Conservation (phyloP, 1,140 invertebrate species). For the Watersipora subatra region DNA sequence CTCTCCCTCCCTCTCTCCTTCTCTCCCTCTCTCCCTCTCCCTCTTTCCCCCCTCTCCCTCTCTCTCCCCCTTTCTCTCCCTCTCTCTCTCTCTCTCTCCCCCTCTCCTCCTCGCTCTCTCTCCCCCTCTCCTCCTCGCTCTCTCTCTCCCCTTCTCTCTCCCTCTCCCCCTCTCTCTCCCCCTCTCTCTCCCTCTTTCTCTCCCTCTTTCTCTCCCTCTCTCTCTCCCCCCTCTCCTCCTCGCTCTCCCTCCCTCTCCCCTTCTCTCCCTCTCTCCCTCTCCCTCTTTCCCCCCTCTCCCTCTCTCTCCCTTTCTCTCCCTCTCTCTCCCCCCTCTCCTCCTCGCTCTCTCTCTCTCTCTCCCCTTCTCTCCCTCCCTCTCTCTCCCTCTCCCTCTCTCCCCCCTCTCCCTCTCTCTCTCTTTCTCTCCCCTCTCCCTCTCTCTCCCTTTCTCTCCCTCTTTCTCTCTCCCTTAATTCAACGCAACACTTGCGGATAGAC, state of each 20-base stretch:
- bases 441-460: neutral
- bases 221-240: no score
- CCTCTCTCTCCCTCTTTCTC: conserved; percentile 1
- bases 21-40: no score
- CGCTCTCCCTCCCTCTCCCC: neutral
- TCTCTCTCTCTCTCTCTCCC: neutral
- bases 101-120: no score
- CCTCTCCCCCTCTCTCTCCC: neutral
- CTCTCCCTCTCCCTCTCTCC: no score
- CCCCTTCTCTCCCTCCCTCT: no score
- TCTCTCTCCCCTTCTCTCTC: no score
- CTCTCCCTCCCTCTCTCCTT: no score
- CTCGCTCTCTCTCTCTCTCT: no score
- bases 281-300: neutral
- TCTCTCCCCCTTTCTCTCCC: conserved; percentile 1
- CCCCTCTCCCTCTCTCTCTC: no score
- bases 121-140: no score
- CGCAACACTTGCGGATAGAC: no score
- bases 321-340: conserved; percentile 1
- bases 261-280: neutral
- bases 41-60: conserved; percentile 1
- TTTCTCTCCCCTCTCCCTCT: neutral
- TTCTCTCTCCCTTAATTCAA: no score
- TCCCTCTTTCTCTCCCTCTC: conserved; percentile 1
- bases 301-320: conserved; percentile 1